A percentile compares a stretch with the other conserved stretches of the same genome.
phyloP scores from a whole-genome alignment of 35 echinoderm and acorn worm species.

The Eucidaris tribuloides region DNA sequence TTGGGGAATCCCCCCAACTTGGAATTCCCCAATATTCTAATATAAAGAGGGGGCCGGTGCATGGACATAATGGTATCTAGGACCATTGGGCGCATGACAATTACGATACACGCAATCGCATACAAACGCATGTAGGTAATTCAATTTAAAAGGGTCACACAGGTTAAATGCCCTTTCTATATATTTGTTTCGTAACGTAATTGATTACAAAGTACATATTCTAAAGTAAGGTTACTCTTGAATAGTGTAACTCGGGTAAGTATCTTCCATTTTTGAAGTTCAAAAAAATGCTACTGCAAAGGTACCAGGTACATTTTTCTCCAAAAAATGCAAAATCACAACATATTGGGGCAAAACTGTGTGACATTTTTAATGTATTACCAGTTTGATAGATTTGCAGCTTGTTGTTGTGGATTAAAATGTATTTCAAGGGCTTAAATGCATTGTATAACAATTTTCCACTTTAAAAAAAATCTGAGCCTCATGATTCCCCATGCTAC shows the following conservation, averaged over 20 bases:
- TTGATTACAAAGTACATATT: background rate
- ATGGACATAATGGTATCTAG: too few species aligned
- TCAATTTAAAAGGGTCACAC: background rate
- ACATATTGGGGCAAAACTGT: background rate
- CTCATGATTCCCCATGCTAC: too few species aligned
- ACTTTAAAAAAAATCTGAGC: too few species aligned
- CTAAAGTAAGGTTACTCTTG: background rate
- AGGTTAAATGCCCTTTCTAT: background rate
- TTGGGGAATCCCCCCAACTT: too few species aligned
- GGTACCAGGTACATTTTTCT: too few species aligned
- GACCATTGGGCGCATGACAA: too few species aligned
- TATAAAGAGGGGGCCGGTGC: too few species aligned
- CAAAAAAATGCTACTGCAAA: background rate
- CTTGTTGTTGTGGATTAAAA: background rate
- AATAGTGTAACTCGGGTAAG: background rate
- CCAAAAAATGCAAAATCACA: background rate
- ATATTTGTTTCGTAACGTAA: background rate
- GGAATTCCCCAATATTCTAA: too few species aligned
- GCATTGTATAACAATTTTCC: too few species aligned
- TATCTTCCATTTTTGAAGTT: background rate
- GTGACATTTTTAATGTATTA: background rate
- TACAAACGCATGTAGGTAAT: too few species aligned
- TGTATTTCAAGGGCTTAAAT: background rate
- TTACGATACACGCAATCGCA: too few species aligned
- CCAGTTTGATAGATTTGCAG: background rate